Conservation (phyloP, 2,888 invertebrate species). For the Ctena decussata region DNA sequence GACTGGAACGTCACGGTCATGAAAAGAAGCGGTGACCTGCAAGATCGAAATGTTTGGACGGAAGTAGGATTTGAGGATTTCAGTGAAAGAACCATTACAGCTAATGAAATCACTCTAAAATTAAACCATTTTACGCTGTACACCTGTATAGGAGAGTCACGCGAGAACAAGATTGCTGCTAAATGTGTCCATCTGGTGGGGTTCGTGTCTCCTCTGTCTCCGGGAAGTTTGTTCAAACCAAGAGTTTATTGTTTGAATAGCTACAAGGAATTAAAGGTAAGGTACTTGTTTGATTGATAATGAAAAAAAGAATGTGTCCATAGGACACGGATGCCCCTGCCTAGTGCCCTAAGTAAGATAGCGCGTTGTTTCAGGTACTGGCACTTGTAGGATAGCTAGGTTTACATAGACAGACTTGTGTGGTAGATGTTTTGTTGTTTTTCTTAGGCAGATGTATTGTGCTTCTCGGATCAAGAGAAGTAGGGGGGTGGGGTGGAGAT, state of each 20-base stretch:
- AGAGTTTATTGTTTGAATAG: slow-evolving; percentile 69
- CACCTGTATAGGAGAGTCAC: slow-evolving; percentile 61
- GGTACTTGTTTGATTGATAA: too few species aligned
- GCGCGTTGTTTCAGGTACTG: too few species aligned
- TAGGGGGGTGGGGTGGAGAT: too few species aligned
- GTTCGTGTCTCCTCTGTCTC: slow-evolving; percentile 60
- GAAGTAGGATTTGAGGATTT: slow-evolving; percentile 52
- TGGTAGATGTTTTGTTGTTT: too few species aligned
- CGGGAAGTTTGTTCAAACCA: slow-evolving; percentile 58
- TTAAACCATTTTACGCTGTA: slow-evolving; percentile 70
- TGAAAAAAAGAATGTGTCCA: too few species aligned
- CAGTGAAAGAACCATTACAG: slow-evolving; percentile 31
- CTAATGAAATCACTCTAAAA: slow-evolving; percentile 43
- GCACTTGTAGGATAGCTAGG: too few species aligned
- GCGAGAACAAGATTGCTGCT: slow-evolving; percentile 54
- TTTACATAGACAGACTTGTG: too few species aligned
- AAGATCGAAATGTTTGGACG: slow-evolving; percentile 53
- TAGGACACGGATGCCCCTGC: too few species aligned
- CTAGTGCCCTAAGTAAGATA: too few species aligned
- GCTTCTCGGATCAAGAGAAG: too few species aligned
- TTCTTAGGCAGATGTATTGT: too few species aligned
- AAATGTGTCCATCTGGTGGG: slow-evolving; percentile 70
- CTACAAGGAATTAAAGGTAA: slow-evolving; percentile 67
- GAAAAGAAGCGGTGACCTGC: slow-evolving; percentile 47
- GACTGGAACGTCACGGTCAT: slow-evolving; percentile 65